Evolutionary conservation across 1,140 invertebrate genomes (phyloP).

Genomic region (Drosophila nannoptera): DNA sequence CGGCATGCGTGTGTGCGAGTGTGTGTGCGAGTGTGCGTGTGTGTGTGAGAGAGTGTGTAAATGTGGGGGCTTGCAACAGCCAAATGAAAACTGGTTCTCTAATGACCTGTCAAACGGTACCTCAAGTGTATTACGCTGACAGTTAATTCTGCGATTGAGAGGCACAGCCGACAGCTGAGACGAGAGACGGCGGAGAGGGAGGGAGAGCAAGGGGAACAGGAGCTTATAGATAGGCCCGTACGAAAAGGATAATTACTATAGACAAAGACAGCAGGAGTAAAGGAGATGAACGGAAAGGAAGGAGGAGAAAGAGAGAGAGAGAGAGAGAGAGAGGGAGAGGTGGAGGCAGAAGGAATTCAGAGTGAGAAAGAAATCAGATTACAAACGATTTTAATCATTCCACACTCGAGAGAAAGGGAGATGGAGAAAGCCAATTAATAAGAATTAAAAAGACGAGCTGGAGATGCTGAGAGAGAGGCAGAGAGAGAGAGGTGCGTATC

Average conservation of each 20-base stretch:
- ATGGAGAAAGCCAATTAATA: background rate
- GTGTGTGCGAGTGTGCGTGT: no score
- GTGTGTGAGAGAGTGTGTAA: background rate
- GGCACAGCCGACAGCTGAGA: background rate
- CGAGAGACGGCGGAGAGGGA: background rate
- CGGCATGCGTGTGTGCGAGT: no score
- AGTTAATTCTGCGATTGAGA: conserved; percentile 8
- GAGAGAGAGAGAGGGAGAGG: background rate
- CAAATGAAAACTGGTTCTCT: conserved; percentile 52
- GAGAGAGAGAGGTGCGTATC: no score
- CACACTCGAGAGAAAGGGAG: background rate
- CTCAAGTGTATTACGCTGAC: conserved; percentile 11
- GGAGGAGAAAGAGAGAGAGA: background rate
- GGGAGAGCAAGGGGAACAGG: background rate
- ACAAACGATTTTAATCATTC: background rate
- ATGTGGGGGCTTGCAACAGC: background rate
- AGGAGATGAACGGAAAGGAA: background rate
- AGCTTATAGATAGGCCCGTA: background rate
- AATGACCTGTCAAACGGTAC: conserved; percentile 49
- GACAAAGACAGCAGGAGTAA: no score
- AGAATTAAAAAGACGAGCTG: no score
- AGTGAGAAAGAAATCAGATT: background rate
- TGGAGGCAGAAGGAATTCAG: no score
- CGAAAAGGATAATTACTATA: background rate
- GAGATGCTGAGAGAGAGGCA: no score